Evolutionary conservation across 2,888 invertebrate genomes (phyloP).

Genomic region (Stegana nigrithorax): DNA sequence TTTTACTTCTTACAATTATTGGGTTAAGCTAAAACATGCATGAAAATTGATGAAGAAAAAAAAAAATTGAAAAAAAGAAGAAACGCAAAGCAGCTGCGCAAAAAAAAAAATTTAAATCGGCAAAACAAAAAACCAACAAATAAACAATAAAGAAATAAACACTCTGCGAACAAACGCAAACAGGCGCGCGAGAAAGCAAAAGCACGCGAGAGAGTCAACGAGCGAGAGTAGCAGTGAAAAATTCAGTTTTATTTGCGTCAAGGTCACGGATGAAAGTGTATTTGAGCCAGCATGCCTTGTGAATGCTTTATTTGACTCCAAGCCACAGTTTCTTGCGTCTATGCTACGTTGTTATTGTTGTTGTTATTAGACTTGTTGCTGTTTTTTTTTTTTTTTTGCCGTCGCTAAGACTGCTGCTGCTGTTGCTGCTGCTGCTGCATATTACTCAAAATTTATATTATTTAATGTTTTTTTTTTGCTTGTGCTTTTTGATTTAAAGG

Average conservation of each 20-base stretch:
- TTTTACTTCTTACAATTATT: neutral
- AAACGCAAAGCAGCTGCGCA: slow-evolving; percentile 34
- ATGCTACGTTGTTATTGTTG: slow-evolving; percentile 12
- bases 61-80: slow-evolving; percentile 12
- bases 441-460: neutral
- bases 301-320: slow-evolving; percentile 1
- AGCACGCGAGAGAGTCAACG: neutral
- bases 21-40: neutral
- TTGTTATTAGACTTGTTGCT: slow-evolving; percentile 40
- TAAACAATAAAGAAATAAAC: neutral
- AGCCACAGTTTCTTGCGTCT: slow-evolving; percentile 15
- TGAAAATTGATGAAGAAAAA: neutral
- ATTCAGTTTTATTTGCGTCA: slow-evolving; percentile 43
- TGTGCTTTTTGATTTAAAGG: too few relatives aligned
- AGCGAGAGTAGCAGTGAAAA: slow-evolving; percentile 1
- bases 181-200: neutral
- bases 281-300: too few relatives aligned
- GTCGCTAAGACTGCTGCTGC: too few relatives aligned
- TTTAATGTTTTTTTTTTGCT: too few relatives aligned
- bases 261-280: slow-evolving; percentile 65
- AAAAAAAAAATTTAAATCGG: slow-evolving; percentile 43
- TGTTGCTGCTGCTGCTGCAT: neutral
- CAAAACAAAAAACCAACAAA: neutral
- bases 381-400: too few relatives aligned
- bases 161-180: neutral